Percentiles rank a stretch among this genome's conserved stretches.
Conservation (phyloP, 2,797 vertebrate species). For the Eleutherodactylus coqui region DNA sequence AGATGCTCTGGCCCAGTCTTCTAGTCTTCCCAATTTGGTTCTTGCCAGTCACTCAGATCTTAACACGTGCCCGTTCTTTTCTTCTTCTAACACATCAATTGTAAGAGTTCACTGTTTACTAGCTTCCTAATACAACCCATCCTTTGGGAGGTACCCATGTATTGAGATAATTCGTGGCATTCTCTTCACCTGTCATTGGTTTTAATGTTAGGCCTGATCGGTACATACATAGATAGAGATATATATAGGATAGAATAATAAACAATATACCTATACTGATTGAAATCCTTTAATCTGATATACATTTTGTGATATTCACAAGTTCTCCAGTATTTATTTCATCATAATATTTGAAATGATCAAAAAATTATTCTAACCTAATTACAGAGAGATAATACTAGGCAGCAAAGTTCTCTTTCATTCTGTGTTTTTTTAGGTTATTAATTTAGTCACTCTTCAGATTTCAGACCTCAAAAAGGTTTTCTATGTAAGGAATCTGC, state of each 20-base stretch:
- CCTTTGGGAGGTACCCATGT: no score
- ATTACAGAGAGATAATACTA: conserved; percentile 34
- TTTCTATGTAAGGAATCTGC: conserved; percentile 49
- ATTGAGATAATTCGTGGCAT: no score
- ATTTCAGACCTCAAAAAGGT: conserved; percentile 50
- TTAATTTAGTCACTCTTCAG: conserved; percentile 40
- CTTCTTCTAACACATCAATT: no score
- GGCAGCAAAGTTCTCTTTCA: conserved; percentile 40
- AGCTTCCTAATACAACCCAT: no score
- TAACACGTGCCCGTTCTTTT: no score
- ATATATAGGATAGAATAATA: neutral
- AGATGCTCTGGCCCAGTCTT: neutral
- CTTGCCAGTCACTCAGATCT: neutral
- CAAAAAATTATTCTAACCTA: neutral
- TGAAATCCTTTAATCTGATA: neutral
- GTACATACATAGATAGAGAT: no score
- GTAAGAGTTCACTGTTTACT: no score
- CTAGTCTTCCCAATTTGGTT: neutral
- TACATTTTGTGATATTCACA: neutral
- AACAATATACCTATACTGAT: neutral
- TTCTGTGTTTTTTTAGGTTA: conserved; percentile 10
- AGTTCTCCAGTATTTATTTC: conserved; percentile 12
- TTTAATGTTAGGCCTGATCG: neutral
- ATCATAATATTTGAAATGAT: conserved; percentile 6
- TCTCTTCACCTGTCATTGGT: neutral